Percentiles rank a stretch among this genome's conserved stretches.
Evolutionary conservation across 1,140 invertebrate species (phyloP).

Genomic region (Carcinoscorpius rotundicauda): DNA sequence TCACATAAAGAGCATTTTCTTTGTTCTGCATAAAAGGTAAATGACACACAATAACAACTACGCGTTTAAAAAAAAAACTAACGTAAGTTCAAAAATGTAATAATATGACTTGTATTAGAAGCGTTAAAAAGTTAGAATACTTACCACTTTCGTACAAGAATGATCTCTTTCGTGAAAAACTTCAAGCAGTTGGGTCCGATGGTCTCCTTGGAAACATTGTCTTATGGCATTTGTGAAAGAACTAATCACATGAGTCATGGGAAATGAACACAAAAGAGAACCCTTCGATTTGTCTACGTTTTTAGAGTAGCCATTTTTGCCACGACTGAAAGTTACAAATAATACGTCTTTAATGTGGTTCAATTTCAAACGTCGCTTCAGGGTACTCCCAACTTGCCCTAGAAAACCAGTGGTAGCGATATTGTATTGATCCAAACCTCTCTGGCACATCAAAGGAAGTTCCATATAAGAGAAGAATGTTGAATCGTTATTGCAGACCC

Average conservation of each 20-base stretch:
- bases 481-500: constrained; percentile 24
- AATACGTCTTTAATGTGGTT: constrained; percentile 12
- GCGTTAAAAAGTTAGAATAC: constrained; percentile 6
- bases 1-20: no score
- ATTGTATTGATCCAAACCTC: constrained; percentile 20
- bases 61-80: no score
- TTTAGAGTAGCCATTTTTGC: not conserved
- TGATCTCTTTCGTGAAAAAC: constrained; percentile 4
- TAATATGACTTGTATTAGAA: no score
- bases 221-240: constrained; percentile 22
- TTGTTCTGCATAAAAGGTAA: no score
- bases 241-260: constrained; percentile 18
- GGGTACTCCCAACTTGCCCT: constrained; percentile 3
- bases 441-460: constrained; percentile 22
- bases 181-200: constrained; percentile 5
- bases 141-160: constrained; percentile 7
- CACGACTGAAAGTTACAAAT: constrained; percentile 21
- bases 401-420: constrained; percentile 23
- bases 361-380: constrained; percentile 8
- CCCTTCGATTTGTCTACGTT: constrained; percentile 16
- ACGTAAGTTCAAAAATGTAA: no score
- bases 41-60: no score
- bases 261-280: constrained; percentile 23
- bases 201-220: constrained; percentile 20
- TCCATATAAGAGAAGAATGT: constrained; percentile 28